Evolutionary conservation across 2,113 vertebrate genomes (phyloP), one percentile per base, ranked within the genome.

Genomic region (Calyptomena viridis): DNA sequence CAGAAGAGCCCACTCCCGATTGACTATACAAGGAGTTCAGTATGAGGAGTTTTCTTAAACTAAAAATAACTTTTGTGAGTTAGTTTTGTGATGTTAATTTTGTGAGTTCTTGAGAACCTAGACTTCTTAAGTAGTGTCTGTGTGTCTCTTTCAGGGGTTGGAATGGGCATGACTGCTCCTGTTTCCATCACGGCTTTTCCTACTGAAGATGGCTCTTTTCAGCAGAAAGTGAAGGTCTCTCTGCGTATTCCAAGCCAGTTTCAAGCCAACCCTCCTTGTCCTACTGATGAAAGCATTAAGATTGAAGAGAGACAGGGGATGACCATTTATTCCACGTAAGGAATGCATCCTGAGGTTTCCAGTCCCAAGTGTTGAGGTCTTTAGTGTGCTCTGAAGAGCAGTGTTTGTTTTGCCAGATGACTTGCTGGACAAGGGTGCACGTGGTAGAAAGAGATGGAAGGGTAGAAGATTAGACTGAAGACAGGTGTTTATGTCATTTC

Each of bases 311-410:
- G 98, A 35, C 98, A 97, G 1, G 97, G 94, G 90, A 98, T 99
- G 98, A 99, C 98, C 0, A 97, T 99, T 96, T 99, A 99, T 28
- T 97, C 98, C 87, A 98, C 63, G 99, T 99, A 98, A 93, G 98
- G 87, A 92, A 35, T 2, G 1, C 19, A 20, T 89, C 18, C 28
- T 71, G 33, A 12, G 18, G 30, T 95, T 67, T 86, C 55, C 24
- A 60, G 1, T 73, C 33, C 21, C 33, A 53, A 39, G 46, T 62
- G 28, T 52, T 83, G 35, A 69, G 25, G n/a, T 66, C 64, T 91
- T 22, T 39, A 55, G 74, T 3, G 1, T 62, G 27, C 44, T 56
- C 31, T 92, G 55, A 92, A 88, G 49, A 37, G 44, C 55, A 73
- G 9, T 53, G 14, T 66, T 80, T 58, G 11, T 85, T 87, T 87